These are phyloP conservation scores for Drosophila mimetica DNA, from an alignment of 2,888 invertebrate genomes.

Conservation along the genomic window DNA sequence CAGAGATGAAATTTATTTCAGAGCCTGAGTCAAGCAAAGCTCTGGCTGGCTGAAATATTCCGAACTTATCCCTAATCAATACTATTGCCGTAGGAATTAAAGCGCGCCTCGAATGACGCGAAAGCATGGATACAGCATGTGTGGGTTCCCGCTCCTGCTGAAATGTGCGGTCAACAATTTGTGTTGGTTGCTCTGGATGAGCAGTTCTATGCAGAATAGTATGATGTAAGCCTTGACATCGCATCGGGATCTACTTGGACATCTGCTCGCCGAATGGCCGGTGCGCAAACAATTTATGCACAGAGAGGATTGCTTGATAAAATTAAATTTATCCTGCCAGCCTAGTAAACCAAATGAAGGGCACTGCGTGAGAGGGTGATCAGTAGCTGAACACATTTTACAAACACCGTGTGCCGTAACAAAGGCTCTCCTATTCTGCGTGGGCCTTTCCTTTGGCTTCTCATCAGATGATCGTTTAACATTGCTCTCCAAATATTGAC, in stretches of 20 bases:
- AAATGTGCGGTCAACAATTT: not conserved
- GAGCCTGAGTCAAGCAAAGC: not conserved
- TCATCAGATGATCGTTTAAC: not conserved
- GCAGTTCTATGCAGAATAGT: not conserved
- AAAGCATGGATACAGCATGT: not conserved
- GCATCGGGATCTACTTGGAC: not conserved
- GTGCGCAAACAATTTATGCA: constrained; percentile 1
- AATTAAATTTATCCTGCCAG: not conserved
- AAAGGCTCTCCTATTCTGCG: not conserved
- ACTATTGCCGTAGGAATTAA: not conserved
- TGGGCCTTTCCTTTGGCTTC: not conserved
- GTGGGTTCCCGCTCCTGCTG: not conserved
- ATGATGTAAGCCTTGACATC: not conserved
- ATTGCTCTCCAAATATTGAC: not conserved
- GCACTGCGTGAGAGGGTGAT: not conserved
- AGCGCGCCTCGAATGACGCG: not conserved
- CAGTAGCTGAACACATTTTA: not conserved
- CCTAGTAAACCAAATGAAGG: constrained; percentile 1
- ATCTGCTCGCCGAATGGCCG: not conserved
- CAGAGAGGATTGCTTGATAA: not conserved
- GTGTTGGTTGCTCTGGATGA: not conserved
- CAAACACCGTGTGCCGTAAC: not conserved
- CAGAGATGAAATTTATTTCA: not conserved
- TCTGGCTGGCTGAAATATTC: not conserved
- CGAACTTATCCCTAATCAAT: not conserved